Conservation (phyloP, 2,113 vertebrate species). For the Hydrochoerus hydrochaeris region DNA sequence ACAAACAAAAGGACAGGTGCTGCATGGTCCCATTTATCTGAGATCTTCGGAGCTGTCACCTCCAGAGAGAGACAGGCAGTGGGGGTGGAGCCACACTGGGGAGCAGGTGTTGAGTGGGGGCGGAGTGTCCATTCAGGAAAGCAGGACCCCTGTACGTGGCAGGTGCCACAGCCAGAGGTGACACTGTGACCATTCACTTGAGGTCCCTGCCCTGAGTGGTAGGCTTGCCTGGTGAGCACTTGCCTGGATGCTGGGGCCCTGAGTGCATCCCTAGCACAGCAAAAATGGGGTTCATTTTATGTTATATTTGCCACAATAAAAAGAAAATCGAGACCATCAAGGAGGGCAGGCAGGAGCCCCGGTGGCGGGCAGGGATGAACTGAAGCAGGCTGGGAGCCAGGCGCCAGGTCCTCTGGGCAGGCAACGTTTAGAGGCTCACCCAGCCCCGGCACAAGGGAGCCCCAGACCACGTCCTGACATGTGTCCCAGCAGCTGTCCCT, state of each 20-base stretch:
- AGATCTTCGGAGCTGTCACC: rapidly evolving
- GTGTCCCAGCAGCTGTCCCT: not conserved
- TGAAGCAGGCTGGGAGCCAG: too few relatives aligned
- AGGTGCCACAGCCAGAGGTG: not conserved
- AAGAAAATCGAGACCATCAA: not conserved
- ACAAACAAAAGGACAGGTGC: rapidly evolving
- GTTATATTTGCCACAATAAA: not conserved
- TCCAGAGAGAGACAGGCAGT: too few relatives aligned
- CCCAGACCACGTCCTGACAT: rapidly evolving
- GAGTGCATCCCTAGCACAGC: not conserved
- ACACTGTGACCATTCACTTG: rapidly evolving
- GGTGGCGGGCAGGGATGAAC: too few relatives aligned
- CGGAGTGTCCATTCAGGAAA: not conserved
- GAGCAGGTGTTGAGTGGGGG: rapidly evolving
- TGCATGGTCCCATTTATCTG: not conserved
- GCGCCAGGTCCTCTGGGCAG: too few relatives aligned
- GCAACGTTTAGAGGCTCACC: not conserved
- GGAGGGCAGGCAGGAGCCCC: not conserved
- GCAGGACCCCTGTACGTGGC: rapidly evolving
- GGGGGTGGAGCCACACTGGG: rapidly evolving
- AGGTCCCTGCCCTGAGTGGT: not conserved
- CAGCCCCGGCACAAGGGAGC: not conserved
- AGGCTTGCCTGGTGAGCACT: not conserved
- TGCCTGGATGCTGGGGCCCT: not conserved
- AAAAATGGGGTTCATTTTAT: not conserved